phyloP scores from a whole-genome alignment of 37 sponge, comb jelly and placozoan species.

The Halisarca cf. caerulea region DNA sequence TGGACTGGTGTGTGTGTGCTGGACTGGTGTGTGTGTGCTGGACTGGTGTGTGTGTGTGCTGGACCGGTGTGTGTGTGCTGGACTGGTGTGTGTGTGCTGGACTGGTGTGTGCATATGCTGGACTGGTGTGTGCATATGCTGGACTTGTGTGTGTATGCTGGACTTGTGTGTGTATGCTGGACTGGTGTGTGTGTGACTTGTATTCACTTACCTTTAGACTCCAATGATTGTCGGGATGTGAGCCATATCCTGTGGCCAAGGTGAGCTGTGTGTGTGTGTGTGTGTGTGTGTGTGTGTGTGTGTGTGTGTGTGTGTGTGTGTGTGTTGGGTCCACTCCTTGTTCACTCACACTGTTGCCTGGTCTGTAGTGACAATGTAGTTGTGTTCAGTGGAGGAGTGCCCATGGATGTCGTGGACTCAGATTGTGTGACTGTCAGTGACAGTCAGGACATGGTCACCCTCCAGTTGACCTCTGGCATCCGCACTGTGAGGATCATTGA shows the following conservation, averaged over 20 bases:
- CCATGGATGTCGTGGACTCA: slow-evolving; percentile 56
- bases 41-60: too few relatives aligned
- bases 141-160: too few relatives aligned
- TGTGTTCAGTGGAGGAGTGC: slow-evolving; percentile 72
- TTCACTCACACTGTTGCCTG: not conserved
- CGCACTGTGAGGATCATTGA: slow-evolving; percentile 68
- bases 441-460: slow-evolving; percentile 27
- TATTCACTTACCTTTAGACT: not conserved
- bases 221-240: slow-evolving; percentile 46
- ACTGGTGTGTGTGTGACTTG: too few relatives aligned
- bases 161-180: too few relatives aligned
- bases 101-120: too few relatives aligned
- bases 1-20: too few relatives aligned
- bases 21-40: too few relatives aligned
- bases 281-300: slow-evolving; percentile 10
- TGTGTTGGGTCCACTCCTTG: not conserved
- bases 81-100: too few relatives aligned
- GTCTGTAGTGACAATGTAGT: slow-evolving; percentile 52
- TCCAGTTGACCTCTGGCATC: slow-evolving; percentile 78
- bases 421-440: slow-evolving; percentile 63
- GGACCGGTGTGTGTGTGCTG: too few relatives aligned
- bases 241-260: slow-evolving; percentile 61
- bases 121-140: too few relatives aligned
- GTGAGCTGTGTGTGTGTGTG: slow-evolving; percentile 40
- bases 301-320: slow-evolving; percentile 2